phyloP scores from a whole-genome alignment of 2,888 invertebrate species.

The Thecophora atra region DNA sequence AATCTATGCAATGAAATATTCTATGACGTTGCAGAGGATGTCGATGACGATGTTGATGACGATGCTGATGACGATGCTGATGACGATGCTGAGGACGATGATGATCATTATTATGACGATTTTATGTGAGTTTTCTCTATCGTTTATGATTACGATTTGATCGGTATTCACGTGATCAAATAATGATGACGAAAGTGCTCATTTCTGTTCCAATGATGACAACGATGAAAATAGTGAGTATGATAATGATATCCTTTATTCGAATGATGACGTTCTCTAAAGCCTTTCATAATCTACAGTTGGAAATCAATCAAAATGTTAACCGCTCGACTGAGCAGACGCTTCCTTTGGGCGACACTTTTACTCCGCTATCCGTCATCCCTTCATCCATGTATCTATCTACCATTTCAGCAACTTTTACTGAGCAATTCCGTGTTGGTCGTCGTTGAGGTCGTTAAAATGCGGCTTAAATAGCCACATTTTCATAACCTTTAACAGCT shows the following conservation, averaged over 20 bases:
- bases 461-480: slow-evolving; percentile 19
- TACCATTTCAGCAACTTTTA: background rate
- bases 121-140: slow-evolving; percentile 26
- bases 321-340: slow-evolving; percentile 12
- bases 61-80: too few relatives aligned
- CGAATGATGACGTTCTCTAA: background rate
- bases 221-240: slow-evolving; percentile 11
- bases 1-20: too few relatives aligned
- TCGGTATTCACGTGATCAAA: background rate
- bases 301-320: slow-evolving; percentile 26
- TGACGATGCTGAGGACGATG: too few relatives aligned
- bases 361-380: background rate
- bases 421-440: background rate
- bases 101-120: too few relatives aligned
- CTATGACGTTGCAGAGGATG: background rate
- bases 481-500: slow-evolving; percentile 13
- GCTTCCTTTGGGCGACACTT: background rate
- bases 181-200: background rate
- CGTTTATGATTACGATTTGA: slow-evolving; percentile 28
- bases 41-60: too few relatives aligned
- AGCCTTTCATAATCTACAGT: slow-evolving; percentile 18
- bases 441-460: background rate
- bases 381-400: background rate
- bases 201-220: background rate
- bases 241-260: background rate